These are phyloP conservation scores for Calliphora vomitoria DNA, from an alignment of 2,888 invertebrate genomes.

Conservation along the genomic window DNA sequence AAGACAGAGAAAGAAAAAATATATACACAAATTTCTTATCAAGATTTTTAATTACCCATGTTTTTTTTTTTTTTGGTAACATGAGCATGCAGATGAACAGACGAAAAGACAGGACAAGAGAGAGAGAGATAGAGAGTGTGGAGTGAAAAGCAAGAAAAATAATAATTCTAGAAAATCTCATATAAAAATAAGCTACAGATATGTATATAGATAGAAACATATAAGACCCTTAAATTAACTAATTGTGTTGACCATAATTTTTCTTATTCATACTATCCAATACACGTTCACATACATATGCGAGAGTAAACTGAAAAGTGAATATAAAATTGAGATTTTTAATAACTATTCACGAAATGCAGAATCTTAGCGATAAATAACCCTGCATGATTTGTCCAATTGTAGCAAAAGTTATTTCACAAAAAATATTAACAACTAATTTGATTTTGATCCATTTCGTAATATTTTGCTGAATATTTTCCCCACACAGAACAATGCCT, in stretches of 20 bases:
- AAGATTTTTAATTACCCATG: slow-evolving; percentile 74
- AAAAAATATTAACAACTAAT: too few species aligned
- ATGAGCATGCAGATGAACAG: slow-evolving; percentile 47
- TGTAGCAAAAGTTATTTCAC: too few species aligned
- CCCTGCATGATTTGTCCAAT: too few species aligned
- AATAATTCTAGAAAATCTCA: slow-evolving; percentile 49
- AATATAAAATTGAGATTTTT: too few species aligned
- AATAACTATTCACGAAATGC: too few species aligned
- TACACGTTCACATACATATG: neutral
- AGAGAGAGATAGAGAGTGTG: neutral
- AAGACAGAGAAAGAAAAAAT: slow-evolving; percentile 18
- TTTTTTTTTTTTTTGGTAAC: slow-evolving; percentile 61
- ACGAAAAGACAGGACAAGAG: slow-evolving; percentile 29
- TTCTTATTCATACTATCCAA: slow-evolving; percentile 4
- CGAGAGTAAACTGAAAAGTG: neutral
- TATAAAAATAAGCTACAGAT: slow-evolving; percentile 35
- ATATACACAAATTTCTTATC: slow-evolving; percentile 61
- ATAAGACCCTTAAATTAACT: slow-evolving; percentile 71
- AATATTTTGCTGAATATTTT: too few species aligned
- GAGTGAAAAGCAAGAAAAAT: slow-evolving; percentile 23
- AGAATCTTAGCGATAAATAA: too few species aligned
- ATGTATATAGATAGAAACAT: neutral
- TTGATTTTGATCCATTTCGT: too few species aligned
- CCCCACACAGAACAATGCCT: too few species aligned
- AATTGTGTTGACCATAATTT: slow-evolving; percentile 70